Percentiles rank a stretch among this genome's conserved stretches.
Conservation (phyloP, 2,888 invertebrate species). For the Lasius platythorax region DNA sequence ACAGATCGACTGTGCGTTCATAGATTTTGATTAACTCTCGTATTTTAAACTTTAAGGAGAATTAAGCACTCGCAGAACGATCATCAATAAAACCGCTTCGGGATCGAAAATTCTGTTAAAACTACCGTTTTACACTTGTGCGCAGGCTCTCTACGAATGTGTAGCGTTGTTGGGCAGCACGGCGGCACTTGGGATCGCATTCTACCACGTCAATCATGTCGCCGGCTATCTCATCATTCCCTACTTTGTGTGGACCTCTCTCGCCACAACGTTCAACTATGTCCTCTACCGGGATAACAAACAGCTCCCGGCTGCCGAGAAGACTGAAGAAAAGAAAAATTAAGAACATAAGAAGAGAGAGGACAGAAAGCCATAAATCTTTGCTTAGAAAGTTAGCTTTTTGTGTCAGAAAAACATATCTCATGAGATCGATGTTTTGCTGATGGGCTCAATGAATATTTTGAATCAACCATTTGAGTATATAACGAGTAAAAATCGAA, state of each 20-base stretch:
- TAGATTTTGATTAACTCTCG: neutral
- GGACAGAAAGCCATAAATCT: neutral
- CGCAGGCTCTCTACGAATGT: constrained; percentile 89
- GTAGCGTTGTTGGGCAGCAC: constrained; percentile 88
- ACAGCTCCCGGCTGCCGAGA: constrained; percentile 67
- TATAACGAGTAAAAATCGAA: constrained; percentile 13
- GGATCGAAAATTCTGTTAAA: neutral
- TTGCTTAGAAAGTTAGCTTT: constrained; percentile 16
- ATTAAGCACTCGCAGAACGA: neutral
- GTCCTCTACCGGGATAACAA: constrained; percentile 89
- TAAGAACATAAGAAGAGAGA: constrained; percentile 13
- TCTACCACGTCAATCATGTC: constrained; percentile 88
- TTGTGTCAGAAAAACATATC: neutral
- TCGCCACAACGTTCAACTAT: constrained; percentile 91
- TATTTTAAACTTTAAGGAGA: neutral
- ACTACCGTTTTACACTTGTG: constrained; percentile 33
- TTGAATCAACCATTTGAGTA: constrained; percentile 16
- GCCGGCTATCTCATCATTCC: constrained; percentile 91
- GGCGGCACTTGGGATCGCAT: constrained; percentile 88
- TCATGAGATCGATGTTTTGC: constrained; percentile 4
- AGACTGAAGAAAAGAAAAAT: constrained; percentile 73
- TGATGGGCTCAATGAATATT: constrained; percentile 19
- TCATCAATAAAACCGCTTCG: neutral
- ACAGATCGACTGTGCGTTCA: neutral
- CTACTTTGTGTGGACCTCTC: constrained; percentile 91